Conservation (phyloP, 2,113 vertebrate species). For the Aramus guarauna region DNA sequence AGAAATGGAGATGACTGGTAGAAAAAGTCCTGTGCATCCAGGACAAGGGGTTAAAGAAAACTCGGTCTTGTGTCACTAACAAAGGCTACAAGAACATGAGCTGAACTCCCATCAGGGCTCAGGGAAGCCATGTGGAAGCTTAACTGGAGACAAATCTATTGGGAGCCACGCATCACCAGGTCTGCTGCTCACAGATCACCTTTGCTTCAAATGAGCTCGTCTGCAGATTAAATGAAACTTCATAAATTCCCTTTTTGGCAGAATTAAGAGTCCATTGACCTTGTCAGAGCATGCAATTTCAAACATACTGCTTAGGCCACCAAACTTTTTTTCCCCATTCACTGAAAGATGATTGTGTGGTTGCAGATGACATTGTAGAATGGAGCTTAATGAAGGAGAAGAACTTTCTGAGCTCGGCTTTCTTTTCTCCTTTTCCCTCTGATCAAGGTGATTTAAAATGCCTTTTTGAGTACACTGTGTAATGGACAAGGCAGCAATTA, state of each 20-base stretch:
- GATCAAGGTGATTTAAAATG: constrained; percentile 60
- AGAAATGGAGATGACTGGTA: background rate
- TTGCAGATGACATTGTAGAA: background rate
- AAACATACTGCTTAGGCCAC: background rate
- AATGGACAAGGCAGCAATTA: constrained; percentile 26
- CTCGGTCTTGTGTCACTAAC: background rate
- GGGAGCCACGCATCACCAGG: background rate
- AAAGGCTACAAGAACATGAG: background rate
- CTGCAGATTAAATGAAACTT: background rate
- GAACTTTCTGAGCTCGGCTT: background rate
- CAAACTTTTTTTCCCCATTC: background rate
- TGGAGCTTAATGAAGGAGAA: background rate
- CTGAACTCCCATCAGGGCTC: background rate
- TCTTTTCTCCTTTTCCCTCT: background rate
- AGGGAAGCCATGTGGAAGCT: background rate
- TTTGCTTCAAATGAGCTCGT: background rate
- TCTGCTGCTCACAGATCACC: background rate
- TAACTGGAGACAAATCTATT: background rate
- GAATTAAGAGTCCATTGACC: background rate
- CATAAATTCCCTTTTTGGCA: background rate
- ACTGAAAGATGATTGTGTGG: background rate
- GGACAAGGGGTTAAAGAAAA: background rate
- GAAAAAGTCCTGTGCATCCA: background rate
- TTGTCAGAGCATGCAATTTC: background rate
- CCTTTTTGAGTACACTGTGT: background rate